Evolutionary conservation across 2,888 invertebrate genomes (phyloP).

Genomic region (Erebia palarica): DNA sequence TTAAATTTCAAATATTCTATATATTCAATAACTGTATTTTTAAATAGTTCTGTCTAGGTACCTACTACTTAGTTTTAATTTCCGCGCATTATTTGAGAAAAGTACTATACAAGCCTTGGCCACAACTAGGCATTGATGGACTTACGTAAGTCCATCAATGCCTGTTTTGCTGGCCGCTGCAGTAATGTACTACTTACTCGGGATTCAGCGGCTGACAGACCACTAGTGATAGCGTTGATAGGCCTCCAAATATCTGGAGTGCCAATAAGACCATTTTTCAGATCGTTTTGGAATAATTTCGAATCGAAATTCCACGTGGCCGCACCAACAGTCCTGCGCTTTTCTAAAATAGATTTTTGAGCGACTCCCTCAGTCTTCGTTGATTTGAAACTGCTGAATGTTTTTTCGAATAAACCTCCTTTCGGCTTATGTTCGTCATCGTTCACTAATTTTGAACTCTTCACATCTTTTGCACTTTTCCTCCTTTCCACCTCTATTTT

Average conservation of each 20-base stretch:
- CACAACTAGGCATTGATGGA: too few species aligned
- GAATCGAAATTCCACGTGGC: conserved; percentile 86
- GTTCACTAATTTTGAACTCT: conserved; percentile 63
- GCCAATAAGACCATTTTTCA: conserved; percentile 82
- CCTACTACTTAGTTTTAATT: too few species aligned
- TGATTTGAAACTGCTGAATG: conserved; percentile 75
- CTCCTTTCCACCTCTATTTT: conserved; percentile 67
- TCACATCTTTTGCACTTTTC: conserved; percentile 62
- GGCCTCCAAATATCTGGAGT: conserved; percentile 88
- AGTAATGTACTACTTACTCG: conserved; percentile 79
- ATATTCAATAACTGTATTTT: too few species aligned
- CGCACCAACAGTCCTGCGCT: conserved; percentile 85
- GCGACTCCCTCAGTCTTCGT: conserved; percentile 69
- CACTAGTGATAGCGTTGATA: conserved; percentile 85
- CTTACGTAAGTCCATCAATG: too few species aligned
- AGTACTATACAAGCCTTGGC: too few species aligned
- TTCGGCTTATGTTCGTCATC: conserved; percentile 77
- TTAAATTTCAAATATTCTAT: too few species aligned
- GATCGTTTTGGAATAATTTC: conserved; percentile 84
- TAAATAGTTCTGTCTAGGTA: too few species aligned
- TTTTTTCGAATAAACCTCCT: conserved; percentile 75
- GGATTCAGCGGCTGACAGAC: conserved; percentile 79
- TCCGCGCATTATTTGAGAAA: too few species aligned
- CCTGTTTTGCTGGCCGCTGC: too few species aligned
- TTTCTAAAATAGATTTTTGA: conserved; percentile 81